Evolutionary conservation across 1,140 invertebrate species (phyloP).

Genomic region (Holcopasites calliopsidis): DNA sequence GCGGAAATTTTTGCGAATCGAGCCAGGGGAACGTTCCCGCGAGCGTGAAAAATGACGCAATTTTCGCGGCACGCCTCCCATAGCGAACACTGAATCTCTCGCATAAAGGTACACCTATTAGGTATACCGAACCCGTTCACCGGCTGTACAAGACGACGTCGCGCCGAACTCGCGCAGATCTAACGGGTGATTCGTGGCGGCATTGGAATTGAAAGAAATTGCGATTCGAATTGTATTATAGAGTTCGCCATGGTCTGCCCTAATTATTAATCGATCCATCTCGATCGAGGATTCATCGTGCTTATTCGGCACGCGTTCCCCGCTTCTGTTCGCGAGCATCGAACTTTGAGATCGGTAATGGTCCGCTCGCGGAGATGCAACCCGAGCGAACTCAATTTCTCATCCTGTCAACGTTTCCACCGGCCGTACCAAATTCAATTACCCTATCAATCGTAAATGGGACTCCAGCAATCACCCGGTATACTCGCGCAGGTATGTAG

Average conservation of each 20-base stretch:
- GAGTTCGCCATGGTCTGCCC: too few species aligned
- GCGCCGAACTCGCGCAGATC: constrained; percentile 35
- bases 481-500: constrained; percentile 29
- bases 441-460: constrained; percentile 24
- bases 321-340: not conserved
- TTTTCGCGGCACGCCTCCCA: constrained; percentile 65
- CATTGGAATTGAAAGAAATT: too few species aligned
- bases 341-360: not conserved
- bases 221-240: too few species aligned
- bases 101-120: constrained; percentile 63
- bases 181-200: constrained; percentile 39
- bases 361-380: too few species aligned
- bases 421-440: constrained; percentile 21
- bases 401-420: constrained; percentile 18
- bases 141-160: constrained; percentile 33
- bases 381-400: not conserved
- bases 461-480: constrained; percentile 15
- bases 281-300: too few species aligned
- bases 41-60: constrained; percentile 65
- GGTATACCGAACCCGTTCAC: constrained; percentile 41
- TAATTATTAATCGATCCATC: too few species aligned
- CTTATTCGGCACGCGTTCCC: too few species aligned
- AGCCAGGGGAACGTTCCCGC: constrained; percentile 28
- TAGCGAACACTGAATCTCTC: constrained; percentile 58
- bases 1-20: constrained; percentile 61